phyloP scores from a whole-genome alignment of 2,888 invertebrate genomes.

The Zygothrica quintamaculata region DNA sequence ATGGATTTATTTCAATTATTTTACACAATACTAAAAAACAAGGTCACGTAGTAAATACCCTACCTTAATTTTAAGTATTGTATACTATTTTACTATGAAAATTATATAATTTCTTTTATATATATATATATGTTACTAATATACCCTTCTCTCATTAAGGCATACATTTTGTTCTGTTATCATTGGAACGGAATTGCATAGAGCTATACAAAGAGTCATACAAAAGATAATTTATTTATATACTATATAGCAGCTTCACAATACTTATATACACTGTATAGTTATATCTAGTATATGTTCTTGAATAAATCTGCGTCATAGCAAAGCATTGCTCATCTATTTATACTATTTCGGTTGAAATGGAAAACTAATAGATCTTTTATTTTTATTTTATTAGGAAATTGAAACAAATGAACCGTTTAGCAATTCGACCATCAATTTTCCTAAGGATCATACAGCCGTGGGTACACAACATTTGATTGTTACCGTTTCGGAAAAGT shows the following conservation, averaged over 20 bases:
- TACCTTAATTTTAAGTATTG: too few species aligned
- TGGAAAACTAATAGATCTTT: conserved; percentile 5
- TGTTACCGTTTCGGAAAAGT: conserved; percentile 85
- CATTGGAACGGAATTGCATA: neutral
- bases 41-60: too few species aligned
- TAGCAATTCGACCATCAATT: conserved; percentile 88
- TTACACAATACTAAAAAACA: too few species aligned
- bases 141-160: too few species aligned
- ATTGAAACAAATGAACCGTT: conserved; percentile 85
- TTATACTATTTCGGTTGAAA: neutral
- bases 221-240: conserved; percentile 22
- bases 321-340: neutral
- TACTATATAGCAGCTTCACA: neutral
- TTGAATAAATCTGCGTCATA: conserved; percentile 45
- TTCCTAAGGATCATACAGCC: conserved; percentile 85
- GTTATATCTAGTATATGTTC: conserved; percentile 2
- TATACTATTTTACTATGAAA: too few species aligned
- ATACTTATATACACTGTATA: neutral
- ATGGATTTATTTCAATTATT: too few species aligned
- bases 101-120: too few species aligned
- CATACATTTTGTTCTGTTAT: too few species aligned
- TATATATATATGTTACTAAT: too few species aligned
- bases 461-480: conserved; percentile 87
- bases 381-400: conserved; percentile 67
- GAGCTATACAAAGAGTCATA: neutral